Conservation (phyloP, 2,113 vertebrate genomes). For the Corythaixoides concolor region DNA sequence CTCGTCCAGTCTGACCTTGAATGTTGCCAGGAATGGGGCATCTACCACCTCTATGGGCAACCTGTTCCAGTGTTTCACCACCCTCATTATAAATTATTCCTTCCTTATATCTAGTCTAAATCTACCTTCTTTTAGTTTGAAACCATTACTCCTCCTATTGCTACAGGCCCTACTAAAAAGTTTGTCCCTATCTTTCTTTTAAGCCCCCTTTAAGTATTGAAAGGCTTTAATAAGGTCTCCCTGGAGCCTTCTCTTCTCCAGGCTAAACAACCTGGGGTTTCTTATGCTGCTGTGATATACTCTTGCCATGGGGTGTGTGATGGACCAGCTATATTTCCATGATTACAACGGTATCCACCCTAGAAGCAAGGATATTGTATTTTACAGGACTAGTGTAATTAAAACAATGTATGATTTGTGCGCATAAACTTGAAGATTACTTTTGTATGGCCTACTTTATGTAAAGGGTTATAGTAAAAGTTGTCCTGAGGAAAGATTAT, state of each 20-base stretch:
- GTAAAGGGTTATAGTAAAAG: background rate
- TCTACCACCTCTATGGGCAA: background rate
- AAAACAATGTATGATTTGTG: background rate
- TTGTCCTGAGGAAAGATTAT: background rate
- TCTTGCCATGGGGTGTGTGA: background rate
- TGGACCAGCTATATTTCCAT: background rate
- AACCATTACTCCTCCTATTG: background rate
- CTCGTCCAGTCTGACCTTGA: background rate
- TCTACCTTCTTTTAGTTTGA: background rate
- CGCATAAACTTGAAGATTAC: background rate
- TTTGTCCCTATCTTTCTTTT: background rate
- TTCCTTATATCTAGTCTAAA: background rate
- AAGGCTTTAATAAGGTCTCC: background rate
- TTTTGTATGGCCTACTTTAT: background rate
- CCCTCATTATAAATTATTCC: background rate
- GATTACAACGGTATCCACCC: background rate
- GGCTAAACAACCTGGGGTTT: background rate
- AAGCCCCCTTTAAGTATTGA: background rate
- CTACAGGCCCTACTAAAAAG: background rate
- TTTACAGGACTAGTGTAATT: background rate
- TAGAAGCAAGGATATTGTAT: background rate
- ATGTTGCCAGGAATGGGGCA: background rate
- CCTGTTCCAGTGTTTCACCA: background rate
- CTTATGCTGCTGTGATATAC: background rate
- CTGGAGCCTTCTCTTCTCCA: background rate